These are phyloP conservation scores for Branchipolynoe longqiensis DNA, from an alignment of 2,888 invertebrate genomes.

Conservation along the genomic window DNA sequence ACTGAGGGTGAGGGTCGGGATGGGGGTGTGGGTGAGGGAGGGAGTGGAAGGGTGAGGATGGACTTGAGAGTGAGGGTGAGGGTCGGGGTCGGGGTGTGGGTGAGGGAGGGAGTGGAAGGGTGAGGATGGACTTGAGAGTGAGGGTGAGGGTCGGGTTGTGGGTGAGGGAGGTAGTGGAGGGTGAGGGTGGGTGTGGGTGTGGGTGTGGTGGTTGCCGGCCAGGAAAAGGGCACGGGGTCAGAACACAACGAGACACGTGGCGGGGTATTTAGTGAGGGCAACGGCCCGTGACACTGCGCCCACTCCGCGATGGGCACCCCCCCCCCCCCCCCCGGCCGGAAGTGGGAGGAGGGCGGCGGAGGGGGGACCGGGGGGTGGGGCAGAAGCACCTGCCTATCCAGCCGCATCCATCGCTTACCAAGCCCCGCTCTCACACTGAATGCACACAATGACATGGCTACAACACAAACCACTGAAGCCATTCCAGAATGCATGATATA, in stretches of 20 bases:
- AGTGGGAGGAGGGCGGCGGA: neutral
- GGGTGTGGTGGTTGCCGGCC: neutral
- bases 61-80: too few species aligned
- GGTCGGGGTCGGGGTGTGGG: too few species aligned
- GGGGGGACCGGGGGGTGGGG: conserved; percentile 12
- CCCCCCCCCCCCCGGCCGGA: neutral
- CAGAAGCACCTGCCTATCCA: conserved; percentile 4
- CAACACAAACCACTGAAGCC: too few species aligned
- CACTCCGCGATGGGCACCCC: neutral
- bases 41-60: too few species aligned
- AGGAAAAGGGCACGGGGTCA: conserved; percentile 18
- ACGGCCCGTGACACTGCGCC: neutral
- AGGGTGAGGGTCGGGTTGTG: neutral
- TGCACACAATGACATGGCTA: too few species aligned
- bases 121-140: too few species aligned
- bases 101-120: too few species aligned
- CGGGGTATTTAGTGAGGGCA: conserved; percentile 22
- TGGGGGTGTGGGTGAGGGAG: too few species aligned
- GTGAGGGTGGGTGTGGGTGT: neutral
- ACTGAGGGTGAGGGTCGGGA: too few species aligned
- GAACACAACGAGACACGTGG: conserved; percentile 39
- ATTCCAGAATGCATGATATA: too few species aligned
- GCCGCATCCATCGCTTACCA: neutral
- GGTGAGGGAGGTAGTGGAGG: neutral
- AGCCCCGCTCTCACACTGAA: neutral